Percentiles rank a stretch among this genome's conserved stretches.
Evolutionary conservation across 2,113 vertebrate genomes (phyloP).

Genomic region (Pterocles gutturalis): DNA sequence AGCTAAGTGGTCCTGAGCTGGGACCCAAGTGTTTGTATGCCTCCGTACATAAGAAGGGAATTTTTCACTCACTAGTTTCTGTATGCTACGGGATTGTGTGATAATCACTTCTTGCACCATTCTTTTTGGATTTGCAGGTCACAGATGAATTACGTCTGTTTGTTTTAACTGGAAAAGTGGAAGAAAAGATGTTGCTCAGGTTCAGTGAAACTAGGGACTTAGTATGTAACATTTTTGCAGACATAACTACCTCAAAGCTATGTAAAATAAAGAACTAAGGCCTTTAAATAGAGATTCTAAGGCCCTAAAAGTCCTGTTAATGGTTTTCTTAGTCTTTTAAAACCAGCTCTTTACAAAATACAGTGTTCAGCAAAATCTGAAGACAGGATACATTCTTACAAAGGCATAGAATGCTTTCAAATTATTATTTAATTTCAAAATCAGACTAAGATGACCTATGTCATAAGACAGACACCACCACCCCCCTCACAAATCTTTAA

Average conservation of each 20-base stretch:
- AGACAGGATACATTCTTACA: neutral
- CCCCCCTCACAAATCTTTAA: rapidly evolving
- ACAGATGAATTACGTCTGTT: neutral
- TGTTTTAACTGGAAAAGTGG: neutral
- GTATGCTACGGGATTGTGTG: neutral
- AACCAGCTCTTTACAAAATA: neutral
- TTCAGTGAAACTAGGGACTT: neutral
- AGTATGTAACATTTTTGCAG: neutral
- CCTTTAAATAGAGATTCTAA: neutral
- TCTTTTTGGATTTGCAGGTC: neutral
- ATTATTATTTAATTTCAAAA: neutral
- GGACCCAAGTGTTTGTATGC: neutral
- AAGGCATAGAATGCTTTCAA: neutral
- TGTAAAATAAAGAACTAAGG: neutral
- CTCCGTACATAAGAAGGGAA: neutral
- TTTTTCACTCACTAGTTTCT: neutral
- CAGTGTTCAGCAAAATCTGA: neutral
- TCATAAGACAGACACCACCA: neutral
- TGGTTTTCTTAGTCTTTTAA: neutral
- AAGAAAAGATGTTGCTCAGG: neutral
- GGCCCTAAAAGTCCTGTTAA: neutral
- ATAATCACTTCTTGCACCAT: neutral
- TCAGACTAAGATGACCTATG: neutral
- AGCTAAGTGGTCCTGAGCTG: neutral
- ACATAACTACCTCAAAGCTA: neutral